A percentile compares a stretch with the other conserved stretches of the same genome.
Conservation (phyloP, 1,140 invertebrate genomes). For the Harlomillsia oculata region DNA sequence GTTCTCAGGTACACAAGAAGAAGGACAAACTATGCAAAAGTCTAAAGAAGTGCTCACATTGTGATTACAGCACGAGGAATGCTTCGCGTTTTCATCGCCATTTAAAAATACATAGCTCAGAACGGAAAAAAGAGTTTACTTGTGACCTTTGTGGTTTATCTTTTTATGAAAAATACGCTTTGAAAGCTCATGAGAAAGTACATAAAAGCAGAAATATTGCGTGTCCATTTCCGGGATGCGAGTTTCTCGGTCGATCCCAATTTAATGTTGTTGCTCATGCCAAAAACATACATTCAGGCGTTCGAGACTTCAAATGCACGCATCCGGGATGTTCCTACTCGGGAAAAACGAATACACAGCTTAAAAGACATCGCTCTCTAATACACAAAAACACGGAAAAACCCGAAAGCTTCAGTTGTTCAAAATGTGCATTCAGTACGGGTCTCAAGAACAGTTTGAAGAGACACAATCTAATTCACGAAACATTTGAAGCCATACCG, state of each 20-base stretch:
- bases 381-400: neutral
- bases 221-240: conserved; percentile 9
- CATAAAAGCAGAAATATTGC: conserved; percentile 5
- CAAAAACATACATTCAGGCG: neutral
- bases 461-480: conserved; percentile 6
- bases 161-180: conserved; percentile 14
- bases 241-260: conserved; percentile 2
- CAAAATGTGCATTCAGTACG: conserved; percentile 2
- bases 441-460: conserved; percentile 7
- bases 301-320: neutral
- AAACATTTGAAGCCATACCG: neutral
- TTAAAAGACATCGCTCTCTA: neutral
- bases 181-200: conserved; percentile 14
- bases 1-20: neutral
- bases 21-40: neutral
- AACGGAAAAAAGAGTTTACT: neutral
- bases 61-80: neutral
- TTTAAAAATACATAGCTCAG: neutral
- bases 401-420: neutral
- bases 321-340: conserved; percentile 7
- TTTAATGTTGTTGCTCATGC: conserved; percentile 15
- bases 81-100: neutral
- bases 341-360: neutral
- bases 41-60: neutral
- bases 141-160: conserved; percentile 1